Conservation (phyloP, 2,797 vertebrate species). For the Neosilurus mollespiculum region DNA sequence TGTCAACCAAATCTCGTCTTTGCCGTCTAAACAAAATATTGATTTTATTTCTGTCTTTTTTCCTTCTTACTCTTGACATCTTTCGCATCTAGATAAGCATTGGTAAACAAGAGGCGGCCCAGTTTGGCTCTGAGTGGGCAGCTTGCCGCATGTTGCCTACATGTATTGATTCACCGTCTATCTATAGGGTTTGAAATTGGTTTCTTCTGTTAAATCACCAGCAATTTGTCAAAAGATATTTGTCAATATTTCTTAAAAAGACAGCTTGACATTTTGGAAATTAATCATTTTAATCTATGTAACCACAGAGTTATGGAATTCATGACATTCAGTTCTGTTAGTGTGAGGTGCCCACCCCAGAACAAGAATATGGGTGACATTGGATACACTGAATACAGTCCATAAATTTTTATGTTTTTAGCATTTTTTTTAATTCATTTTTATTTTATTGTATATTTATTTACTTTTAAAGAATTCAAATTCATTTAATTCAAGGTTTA, state of each 20-base stretch:
- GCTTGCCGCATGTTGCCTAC: constrained; percentile 19
- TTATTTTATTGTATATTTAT: not conserved
- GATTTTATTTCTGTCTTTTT: constrained; percentile 29
- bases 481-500: not conserved
- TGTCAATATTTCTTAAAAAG: constrained; percentile 25
- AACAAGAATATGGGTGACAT: not conserved
- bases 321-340: not conserved
- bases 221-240: constrained; percentile 22
- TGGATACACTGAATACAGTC: not conserved
- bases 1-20: constrained; percentile 38
- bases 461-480: not conserved
- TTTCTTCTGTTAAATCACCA: constrained; percentile 26
- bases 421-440: not conserved
- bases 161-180: constrained; percentile 38
- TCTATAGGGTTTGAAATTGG: constrained; percentile 25
- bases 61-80: constrained; percentile 31
- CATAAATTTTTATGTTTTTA: not conserved
- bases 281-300: constrained; percentile 11
- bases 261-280: constrained; percentile 21
- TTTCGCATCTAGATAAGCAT: constrained; percentile 38
- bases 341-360: not conserved
- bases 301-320: constrained; percentile 7
- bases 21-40: constrained; percentile 44
- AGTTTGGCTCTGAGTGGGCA: constrained; percentile 44
- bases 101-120: constrained; percentile 38